Evolutionary conservation across 2,113 vertebrate genomes (phyloP).

Genomic region (Neolamprologus tretocephalus): DNA sequence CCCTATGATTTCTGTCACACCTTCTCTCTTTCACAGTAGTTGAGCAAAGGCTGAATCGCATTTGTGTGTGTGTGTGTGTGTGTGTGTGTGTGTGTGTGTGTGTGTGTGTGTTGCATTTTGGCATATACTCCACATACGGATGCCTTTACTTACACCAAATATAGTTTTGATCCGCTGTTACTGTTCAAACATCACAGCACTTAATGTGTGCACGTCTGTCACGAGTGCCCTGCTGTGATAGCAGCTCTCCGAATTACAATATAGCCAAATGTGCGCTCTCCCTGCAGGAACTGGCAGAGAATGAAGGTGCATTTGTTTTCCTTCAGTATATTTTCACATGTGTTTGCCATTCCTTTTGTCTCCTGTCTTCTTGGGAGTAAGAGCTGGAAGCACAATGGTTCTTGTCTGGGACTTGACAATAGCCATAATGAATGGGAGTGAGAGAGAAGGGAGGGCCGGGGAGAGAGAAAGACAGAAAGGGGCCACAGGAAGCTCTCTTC

Average conservation of each 20-base stretch:
- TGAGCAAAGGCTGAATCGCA: too few species aligned
- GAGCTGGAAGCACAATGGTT: conserved; percentile 55
- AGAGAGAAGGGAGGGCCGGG: not conserved
- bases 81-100: too few species aligned
- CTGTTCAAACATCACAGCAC: too few species aligned
- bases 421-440: conserved; percentile 43
- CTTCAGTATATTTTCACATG: not conserved
- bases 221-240: not conserved
- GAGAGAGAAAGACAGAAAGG: not conserved
- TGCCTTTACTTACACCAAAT: not conserved
- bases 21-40: too few species aligned
- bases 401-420: conserved; percentile 61
- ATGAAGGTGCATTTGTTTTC: not conserved
- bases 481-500: conserved; percentile 15
- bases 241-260: not conserved
- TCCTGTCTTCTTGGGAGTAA: conserved; percentile 25
- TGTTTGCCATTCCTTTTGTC: conserved; percentile 6
- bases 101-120: not conserved
- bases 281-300: not conserved
- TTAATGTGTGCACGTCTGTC: not conserved
- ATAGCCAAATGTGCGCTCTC: not conserved
- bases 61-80: too few species aligned
- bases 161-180: not conserved
- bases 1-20: too few species aligned
- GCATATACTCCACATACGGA: not conserved